Evolutionary conservation across 2,888 invertebrate species (phyloP).

Genomic region (Epistrophella euchroma): DNA sequence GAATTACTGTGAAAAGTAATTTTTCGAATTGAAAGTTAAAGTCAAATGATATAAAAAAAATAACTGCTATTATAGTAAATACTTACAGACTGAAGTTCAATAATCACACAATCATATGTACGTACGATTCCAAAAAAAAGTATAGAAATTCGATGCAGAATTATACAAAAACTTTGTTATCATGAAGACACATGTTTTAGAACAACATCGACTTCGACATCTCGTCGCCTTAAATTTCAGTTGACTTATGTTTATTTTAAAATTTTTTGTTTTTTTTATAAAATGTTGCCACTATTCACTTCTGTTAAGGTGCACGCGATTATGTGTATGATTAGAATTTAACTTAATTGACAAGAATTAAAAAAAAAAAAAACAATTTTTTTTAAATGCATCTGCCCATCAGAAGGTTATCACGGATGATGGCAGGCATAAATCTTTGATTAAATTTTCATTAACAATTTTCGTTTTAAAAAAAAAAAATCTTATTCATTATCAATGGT

Average conservation of each 20-base stretch:
- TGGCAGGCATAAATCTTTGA: conserved; percentile 8
- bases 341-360: conserved; percentile 1
- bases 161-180: background rate
- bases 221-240: conserved; percentile 2
- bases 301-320: conserved; percentile 8
- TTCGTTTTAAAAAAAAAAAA: background rate
- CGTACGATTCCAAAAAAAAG: background rate
- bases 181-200: background rate
- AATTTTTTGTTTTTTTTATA: background rate
- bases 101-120: background rate
- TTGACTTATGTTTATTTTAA: background rate
- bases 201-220: conserved; percentile 10
- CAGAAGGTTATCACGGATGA: conserved; percentile 28
- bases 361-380: background rate
- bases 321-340: conserved; percentile 18
- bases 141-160: background rate
- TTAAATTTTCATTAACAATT: conserved; percentile 30
- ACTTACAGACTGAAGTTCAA: background rate
- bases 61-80: background rate
- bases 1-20: too few relatives aligned
- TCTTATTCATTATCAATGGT: conserved; percentile 18
- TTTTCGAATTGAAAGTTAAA: too few relatives aligned
- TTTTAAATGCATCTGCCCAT: conserved; percentile 19
- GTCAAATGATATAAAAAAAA: too few relatives aligned
- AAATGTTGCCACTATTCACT: background rate